Conservation (phyloP, 2,888 invertebrate species). For the Microlaimidae sp. region DNA sequence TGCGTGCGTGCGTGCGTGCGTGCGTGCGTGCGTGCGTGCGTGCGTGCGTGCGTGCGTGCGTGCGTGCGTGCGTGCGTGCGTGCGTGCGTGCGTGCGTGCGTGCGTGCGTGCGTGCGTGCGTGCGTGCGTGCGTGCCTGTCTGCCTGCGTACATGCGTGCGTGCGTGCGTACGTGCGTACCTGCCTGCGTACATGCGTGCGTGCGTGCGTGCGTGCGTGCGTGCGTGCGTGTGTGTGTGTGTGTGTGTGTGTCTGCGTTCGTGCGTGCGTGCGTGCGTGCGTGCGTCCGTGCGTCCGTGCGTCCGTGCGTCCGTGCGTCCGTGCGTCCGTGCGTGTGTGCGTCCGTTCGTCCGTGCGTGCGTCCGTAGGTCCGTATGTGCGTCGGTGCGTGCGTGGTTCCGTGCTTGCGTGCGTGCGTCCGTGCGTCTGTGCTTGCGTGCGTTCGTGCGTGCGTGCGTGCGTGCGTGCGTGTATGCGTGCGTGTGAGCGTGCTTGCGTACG, state of each 20-base stretch:
- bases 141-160: background rate
- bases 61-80: slow-evolving; percentile 7
- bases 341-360: background rate
- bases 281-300: background rate
- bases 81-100: slow-evolving; percentile 3
- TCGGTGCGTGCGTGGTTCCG: too few relatives aligned
- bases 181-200: slow-evolving; percentile 1
- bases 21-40: slow-evolving; percentile 7
- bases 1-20: slow-evolving; percentile 7
- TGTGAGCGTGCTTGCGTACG: too few relatives aligned
- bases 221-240: background rate
- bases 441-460: too few relatives aligned
- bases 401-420: too few relatives aligned
- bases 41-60: slow-evolving; percentile 7
- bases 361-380: background rate
- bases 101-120: slow-evolving; percentile 1
- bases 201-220: slow-evolving; percentile 1
- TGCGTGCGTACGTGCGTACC: background rate
- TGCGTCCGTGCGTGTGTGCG: background rate
- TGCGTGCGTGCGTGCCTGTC: background rate
- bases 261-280: background rate
- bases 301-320: background rate
- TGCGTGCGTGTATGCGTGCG: too few relatives aligned
- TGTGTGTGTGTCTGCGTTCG: background rate
- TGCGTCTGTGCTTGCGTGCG: too few relatives aligned